Evolutionary conservation across 2,113 vertebrate species (phyloP).

Genomic region (Riparia riparia): DNA sequence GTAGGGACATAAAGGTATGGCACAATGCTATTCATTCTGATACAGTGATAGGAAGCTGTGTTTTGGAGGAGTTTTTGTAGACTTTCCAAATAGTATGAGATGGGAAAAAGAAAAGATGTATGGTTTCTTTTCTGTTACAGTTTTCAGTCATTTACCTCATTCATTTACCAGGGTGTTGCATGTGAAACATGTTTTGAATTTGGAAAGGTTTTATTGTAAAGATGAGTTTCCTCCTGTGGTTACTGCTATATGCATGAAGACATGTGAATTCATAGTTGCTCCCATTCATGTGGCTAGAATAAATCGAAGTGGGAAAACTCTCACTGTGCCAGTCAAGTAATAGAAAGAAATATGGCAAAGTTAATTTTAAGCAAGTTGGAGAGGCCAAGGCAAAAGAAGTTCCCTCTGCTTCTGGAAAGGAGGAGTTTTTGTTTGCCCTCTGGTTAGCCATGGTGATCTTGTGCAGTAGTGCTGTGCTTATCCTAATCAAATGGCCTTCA

Average conservation of each 20-base stretch:
- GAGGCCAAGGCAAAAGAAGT: neutral
- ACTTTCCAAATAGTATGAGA: neutral
- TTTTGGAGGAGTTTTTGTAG: neutral
- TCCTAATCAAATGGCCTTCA: neutral
- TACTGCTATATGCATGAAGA: neutral
- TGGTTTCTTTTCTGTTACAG: neutral
- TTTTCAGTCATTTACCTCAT: neutral
- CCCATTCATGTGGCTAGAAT: neutral
- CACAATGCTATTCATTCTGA: neutral
- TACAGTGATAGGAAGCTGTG: neutral
- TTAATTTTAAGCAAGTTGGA: neutral
- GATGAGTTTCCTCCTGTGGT: neutral
- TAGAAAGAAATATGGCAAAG: neutral
- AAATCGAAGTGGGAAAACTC: neutral
- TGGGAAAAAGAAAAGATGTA: neutral
- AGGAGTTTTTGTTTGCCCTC: neutral
- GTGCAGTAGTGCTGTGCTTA: neutral
- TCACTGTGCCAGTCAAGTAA: neutral
- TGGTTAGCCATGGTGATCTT: neutral
- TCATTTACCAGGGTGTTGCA: neutral
- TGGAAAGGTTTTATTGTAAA: constrained; percentile 3
- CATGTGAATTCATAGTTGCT: neutral
- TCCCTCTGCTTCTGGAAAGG: neutral
- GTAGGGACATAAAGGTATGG: neutral
- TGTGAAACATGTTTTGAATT: neutral